These are phyloP conservation scores for Hypothenemus hampei DNA, from an alignment of 1,140 invertebrate species.

Conservation along the genomic window DNA sequence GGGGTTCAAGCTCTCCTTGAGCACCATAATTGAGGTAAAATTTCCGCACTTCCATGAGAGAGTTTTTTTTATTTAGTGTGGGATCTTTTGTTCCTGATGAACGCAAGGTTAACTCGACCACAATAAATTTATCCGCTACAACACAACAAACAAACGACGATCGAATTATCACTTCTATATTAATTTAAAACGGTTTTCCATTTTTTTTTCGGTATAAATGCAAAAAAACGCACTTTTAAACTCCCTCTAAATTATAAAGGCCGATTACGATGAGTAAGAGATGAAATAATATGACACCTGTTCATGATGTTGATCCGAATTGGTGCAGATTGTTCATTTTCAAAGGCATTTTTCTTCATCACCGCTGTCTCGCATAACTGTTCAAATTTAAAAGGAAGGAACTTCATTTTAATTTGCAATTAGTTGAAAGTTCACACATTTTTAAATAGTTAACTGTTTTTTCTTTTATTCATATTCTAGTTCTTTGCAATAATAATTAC, in stretches of 20 bases:
- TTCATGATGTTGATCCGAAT: background rate
- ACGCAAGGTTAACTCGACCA: conserved; percentile 28
- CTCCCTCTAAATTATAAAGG: too few species aligned
- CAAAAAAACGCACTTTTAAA: too few species aligned
- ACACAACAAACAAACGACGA: too few species aligned
- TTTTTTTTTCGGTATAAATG: too few species aligned
- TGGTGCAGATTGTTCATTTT: conserved; percentile 5
- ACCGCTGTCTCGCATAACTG: conserved; percentile 21
- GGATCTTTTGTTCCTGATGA: conserved; percentile 25
- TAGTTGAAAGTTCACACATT: conserved; percentile 28
- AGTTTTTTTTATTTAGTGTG: conserved; percentile 26
- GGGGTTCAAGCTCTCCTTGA: conserved; percentile 30
- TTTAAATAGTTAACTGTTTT: conserved; percentile 27
- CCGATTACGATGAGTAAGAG: too few species aligned
- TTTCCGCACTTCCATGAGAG: conserved; percentile 30
- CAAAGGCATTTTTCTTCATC: conserved; percentile 21
- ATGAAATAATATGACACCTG: too few species aligned
- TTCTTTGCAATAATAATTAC: too few species aligned
- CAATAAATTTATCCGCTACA: too few species aligned
- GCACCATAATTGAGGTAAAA: conserved; percentile 28
- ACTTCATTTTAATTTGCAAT: conserved; percentile 28
- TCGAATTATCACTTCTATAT: too few species aligned
- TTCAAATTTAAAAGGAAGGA: conserved; percentile 23
- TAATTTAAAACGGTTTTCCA: too few species aligned
- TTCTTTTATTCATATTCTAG: too few species aligned